phyloP scores from a whole-genome alignment of 2,888 invertebrate species.

The Microplitis deprimator region DNA sequence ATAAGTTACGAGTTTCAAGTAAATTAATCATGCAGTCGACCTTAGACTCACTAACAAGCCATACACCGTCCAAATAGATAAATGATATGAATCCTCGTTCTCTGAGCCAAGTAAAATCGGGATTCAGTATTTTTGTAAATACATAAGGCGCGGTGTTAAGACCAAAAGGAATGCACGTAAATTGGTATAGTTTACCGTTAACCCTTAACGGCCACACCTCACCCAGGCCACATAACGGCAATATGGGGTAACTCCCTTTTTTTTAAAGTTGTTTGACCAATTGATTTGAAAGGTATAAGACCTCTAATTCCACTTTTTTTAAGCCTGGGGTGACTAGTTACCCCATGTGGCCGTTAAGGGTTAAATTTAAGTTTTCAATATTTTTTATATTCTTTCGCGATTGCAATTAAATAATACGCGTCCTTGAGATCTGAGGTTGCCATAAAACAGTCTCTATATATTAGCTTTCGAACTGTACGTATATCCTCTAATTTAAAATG shows the following conservation, averaged over 20 bases:
- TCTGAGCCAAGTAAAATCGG: background rate
- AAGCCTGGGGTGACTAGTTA: no score
- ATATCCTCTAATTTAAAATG: conserved; percentile 33
- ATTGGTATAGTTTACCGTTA: no score
- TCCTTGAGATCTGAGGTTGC: background rate
- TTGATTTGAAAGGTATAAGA: no score
- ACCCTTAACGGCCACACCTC: no score
- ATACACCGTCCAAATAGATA: conserved; percentile 12
- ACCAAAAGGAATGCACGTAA: conserved; percentile 5
- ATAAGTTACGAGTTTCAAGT: background rate
- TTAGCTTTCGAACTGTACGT: background rate
- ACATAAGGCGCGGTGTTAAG: background rate
- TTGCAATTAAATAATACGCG: background rate
- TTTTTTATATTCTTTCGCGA: background rate
- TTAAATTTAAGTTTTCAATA: background rate
- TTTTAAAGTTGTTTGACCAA: no score
- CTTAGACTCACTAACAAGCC: background rate
- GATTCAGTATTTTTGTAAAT: conserved; percentile 17
- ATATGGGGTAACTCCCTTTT: no score
- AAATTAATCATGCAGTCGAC: background rate
- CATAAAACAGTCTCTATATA: background rate
- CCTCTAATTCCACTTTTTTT: no score
- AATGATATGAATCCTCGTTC: background rate
- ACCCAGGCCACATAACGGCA: no score
- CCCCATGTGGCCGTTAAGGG: no score